A percentile compares a stretch with the other conserved stretches of the same genome.
Evolutionary conservation across 2,888 invertebrate species (phyloP).

Genomic region (Ceramica pisi): DNA sequence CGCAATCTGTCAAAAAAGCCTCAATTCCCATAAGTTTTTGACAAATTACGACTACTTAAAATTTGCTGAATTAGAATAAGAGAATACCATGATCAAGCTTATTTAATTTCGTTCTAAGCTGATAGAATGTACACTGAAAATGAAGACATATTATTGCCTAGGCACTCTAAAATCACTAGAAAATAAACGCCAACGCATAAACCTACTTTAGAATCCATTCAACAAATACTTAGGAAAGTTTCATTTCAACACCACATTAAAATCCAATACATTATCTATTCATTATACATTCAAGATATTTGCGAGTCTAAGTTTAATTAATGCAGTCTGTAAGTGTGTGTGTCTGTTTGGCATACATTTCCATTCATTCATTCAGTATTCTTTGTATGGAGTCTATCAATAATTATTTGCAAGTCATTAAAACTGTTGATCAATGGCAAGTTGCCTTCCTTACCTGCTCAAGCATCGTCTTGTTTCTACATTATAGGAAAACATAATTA

Average conservation of each 20-base stretch:
- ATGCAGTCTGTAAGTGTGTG: slow-evolving; percentile 12
- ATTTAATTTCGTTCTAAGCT: too few relatives aligned
- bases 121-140: not conserved
- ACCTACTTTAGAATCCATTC: not conserved
- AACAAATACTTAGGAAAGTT: slow-evolving; percentile 35
- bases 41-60: too few relatives aligned
- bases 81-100: too few relatives aligned
- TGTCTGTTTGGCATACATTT: slow-evolving; percentile 44
- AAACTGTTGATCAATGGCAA: slow-evolving; percentile 1
- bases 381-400: slow-evolving; percentile 19
- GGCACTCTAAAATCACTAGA: not conserved
- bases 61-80: too few relatives aligned
- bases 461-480: not conserved
- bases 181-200: not conserved
- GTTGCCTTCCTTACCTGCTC: not conserved
- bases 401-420: slow-evolving; percentile 40
- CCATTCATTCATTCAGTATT: slow-evolving; percentile 56
- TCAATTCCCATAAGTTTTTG: too few relatives aligned
- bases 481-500: too few relatives aligned
- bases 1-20: too few relatives aligned
- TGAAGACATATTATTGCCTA: not conserved
- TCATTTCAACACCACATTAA: slow-evolving; percentile 39
- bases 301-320: slow-evolving; percentile 44
- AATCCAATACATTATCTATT: slow-evolving; percentile 11
- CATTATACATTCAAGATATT: slow-evolving; percentile 49